Evolutionary conservation across 1,140 invertebrate species (phyloP).

Genomic region (Drosophila murphyi): DNA sequence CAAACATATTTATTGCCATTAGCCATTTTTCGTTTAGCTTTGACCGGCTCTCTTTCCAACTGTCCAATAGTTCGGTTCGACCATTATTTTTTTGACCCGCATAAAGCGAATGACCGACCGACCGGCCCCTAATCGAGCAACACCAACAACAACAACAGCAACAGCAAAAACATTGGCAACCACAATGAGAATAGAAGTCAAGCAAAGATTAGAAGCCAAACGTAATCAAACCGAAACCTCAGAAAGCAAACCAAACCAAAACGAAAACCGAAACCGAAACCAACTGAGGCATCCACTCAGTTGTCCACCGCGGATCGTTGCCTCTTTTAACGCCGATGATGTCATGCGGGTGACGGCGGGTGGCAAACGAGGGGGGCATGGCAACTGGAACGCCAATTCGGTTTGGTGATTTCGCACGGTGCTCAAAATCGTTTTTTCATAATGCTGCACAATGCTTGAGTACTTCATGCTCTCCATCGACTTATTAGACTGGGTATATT

Average conservation of each 20-base stretch:
- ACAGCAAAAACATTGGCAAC: too few relatives aligned
- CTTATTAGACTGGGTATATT: too few relatives aligned
- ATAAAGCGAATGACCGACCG: conserved; percentile 47
- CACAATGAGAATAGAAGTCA: conserved; percentile 7
- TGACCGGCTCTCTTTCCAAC: not conserved
- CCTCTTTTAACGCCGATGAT: conserved; percentile 62
- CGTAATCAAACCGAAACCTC: conserved; percentile 46
- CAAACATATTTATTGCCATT: conserved; percentile 30
- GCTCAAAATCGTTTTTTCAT: conserved; percentile 48
- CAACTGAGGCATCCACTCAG: conserved; percentile 52
- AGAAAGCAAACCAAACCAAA: conserved; percentile 29
- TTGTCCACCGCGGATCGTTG: conserved; percentile 57
- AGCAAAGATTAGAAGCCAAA: conserved; percentile 30
- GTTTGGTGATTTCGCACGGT: conserved; percentile 71
- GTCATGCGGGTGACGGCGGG: conserved; percentile 47
- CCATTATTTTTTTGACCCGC: conserved; percentile 30
- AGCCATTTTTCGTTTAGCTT: conserved; percentile 17
- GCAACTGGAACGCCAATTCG: conserved; percentile 57
- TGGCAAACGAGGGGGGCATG: not conserved
- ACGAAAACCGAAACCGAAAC: conserved; percentile 29
- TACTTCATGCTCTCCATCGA: too few relatives aligned
- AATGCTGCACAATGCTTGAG: conserved; percentile 24
- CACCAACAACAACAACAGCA: conserved; percentile 15
- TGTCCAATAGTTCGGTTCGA: not conserved
- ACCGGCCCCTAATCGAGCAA: conserved; percentile 16